Conservation (phyloP, 1,140 invertebrate genomes). For the Drosophila subobscura region DNA sequence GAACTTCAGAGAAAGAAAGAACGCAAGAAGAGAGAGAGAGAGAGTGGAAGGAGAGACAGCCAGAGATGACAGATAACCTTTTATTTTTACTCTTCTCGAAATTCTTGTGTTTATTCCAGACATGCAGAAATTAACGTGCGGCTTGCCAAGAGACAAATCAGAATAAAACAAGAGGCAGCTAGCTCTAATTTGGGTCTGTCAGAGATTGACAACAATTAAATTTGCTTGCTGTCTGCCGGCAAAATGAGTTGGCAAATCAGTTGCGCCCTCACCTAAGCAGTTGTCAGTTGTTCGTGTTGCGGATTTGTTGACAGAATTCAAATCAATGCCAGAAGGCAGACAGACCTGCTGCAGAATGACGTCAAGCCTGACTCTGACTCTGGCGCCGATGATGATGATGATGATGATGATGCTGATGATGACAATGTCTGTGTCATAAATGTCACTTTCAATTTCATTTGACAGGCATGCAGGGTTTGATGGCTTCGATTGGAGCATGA, state of each 20-base stretch:
- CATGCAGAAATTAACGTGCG: constrained; percentile 34
- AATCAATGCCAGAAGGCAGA: constrained; percentile 56
- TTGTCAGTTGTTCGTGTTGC: constrained; percentile 48
- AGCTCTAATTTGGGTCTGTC: constrained; percentile 55
- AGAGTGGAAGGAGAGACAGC: background rate
- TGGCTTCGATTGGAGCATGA: constrained; percentile 65
- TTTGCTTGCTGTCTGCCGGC: constrained; percentile 27
- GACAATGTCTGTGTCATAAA: constrained; percentile 61
- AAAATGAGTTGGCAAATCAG: constrained; percentile 39
- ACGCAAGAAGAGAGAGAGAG: background rate
- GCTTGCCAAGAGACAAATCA: constrained; percentile 18
- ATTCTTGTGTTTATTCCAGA: constrained; percentile 5
- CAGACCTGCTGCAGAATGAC: constrained; percentile 15
- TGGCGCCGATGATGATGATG: constrained; percentile 24
- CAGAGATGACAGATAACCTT: too few relatives aligned
- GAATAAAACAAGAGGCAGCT: constrained; percentile 24
- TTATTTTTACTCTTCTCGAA: background rate
- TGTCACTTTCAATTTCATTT: constrained; percentile 71
- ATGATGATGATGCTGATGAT: constrained; percentile 40
- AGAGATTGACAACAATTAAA: constrained; percentile 73
- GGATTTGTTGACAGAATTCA: constrained; percentile 79
- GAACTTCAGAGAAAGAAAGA: constrained; percentile 1
- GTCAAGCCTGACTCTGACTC: background rate
- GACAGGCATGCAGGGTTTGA: constrained; percentile 49
- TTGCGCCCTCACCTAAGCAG: constrained; percentile 12